phyloP scores from a whole-genome alignment of 1,140 invertebrate species.

The Probaryconus sp. region DNA sequence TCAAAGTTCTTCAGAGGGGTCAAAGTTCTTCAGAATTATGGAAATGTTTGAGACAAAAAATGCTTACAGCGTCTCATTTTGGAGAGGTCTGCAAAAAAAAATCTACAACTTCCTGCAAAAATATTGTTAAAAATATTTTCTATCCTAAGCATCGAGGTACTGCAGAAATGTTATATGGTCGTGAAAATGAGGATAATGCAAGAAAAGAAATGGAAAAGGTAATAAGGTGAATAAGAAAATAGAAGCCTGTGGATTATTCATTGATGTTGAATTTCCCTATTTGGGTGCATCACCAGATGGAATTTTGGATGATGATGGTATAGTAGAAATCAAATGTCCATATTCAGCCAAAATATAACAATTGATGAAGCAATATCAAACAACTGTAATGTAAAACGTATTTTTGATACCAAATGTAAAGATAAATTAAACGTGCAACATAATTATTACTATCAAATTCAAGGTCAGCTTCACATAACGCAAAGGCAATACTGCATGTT shows the following conservation, averaged over 20 bases:
- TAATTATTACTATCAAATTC: slow-evolving; percentile 64
- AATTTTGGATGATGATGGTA: slow-evolving; percentile 56
- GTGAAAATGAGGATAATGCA: slow-evolving; percentile 63
- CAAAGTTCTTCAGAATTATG: slow-evolving; percentile 6
- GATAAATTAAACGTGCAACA: slow-evolving; percentile 56
- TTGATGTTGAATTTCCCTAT: slow-evolving; percentile 65
- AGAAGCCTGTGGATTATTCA: slow-evolving; percentile 70
- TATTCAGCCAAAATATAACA: slow-evolving; percentile 40
- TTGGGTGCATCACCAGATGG: slow-evolving; percentile 75
- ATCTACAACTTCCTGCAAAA: not conserved
- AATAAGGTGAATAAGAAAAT: slow-evolving; percentile 57
- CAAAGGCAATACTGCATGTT: slow-evolving; percentile 51
- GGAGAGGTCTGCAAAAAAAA: not conserved
- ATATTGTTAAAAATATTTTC: not conserved
- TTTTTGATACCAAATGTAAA: slow-evolving; percentile 19
- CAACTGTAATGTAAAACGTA: slow-evolving; percentile 2
- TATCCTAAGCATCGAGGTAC: slow-evolving; percentile 17
- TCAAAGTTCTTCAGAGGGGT: too few relatives aligned
- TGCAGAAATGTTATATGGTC: slow-evolving; percentile 57
- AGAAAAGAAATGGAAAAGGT: slow-evolving; percentile 48
- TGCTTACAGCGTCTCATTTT: slow-evolving; percentile 3
- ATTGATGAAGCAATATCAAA: slow-evolving; percentile 45
- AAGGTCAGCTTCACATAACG: slow-evolving; percentile 62
- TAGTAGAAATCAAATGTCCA: slow-evolving; percentile 70
- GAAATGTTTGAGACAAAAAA: not conserved